Evolutionary conservation across 2,797 vertebrate genomes (phyloP), one percentile per base, ranked within the genome.

Genomic region (Limosa lapponica): DNA sequence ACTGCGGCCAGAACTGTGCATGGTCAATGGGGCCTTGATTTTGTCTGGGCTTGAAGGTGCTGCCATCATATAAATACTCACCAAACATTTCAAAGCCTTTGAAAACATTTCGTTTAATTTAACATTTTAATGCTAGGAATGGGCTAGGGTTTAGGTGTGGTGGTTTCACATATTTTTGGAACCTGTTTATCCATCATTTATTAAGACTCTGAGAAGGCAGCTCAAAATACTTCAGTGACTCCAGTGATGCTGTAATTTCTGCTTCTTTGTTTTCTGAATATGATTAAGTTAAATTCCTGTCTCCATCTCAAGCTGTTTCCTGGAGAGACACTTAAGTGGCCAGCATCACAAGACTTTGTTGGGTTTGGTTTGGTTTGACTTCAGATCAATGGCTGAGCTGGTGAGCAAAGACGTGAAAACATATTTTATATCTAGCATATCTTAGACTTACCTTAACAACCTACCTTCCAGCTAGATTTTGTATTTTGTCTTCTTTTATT

Each of bases 81-180:
- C 49, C 16, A 46, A 78, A 72, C 48, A 36, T 95, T 91, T 96
- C 66, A 94, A 89, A 88, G 91, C 24, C 82, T 91, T 91, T 87
- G 72, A 94, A 94, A 95, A 92, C 74, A 74, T 81, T 93, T 93
- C 0, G 0, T 93, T 93, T 87, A 87, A 93, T 89, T 93, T 93
- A 91, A 85, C 72, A 90, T 94, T 94, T 96, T 93, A 95, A 84
- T 89, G 89, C 91, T 90, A 86, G 74, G 82, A 95, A 94, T 87
- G 85, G 85, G 62, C 52, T 91, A 85, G 61, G 67, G 46, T 75
- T 95, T 93, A 96, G 97, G 97, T 77, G 95, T 96, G 96, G 95
- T 96, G 69, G 79, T 97, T 97, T 96, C 93, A 93, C 94, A 95
- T 95, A 92, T 94, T 96, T 96, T 91, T 96, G 88, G 75, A 97